phyloP scores from a whole-genome alignment of 2,113 vertebrate genomes.

The Tonatia bakeri region DNA sequence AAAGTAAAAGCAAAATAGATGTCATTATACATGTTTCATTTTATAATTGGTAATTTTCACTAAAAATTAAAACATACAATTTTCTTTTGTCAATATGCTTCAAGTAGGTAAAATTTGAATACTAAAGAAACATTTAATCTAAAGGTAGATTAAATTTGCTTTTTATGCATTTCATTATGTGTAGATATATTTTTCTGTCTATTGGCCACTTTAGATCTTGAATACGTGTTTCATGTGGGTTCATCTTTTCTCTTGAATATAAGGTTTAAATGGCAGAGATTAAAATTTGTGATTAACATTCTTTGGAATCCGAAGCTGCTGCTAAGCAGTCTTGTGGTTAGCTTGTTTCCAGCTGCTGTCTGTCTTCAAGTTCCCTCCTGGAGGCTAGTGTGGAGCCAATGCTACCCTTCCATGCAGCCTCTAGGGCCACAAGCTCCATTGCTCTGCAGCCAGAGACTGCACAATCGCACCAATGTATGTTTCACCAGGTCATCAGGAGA shows the following conservation, averaged over 20 bases:
- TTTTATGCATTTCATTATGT: neutral
- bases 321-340: no score
- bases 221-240: neutral
- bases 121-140: neutral
- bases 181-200: neutral
- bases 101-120: neutral
- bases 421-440: no score
- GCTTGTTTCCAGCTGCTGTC: no score
- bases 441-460: no score
- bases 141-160: neutral
- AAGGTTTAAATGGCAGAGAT: neutral
- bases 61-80: neutral
- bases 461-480: no score
- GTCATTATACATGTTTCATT: conserved; percentile 23
- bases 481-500: no score
- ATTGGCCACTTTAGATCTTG: neutral
- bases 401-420: no score
- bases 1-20: conserved; percentile 64
- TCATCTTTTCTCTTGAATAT: neutral
- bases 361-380: no score
- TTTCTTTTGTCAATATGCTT: neutral
- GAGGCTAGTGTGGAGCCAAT: no score
- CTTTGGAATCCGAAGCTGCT: no score
- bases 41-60: conserved; percentile 6
- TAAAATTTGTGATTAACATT: neutral